Evolutionary conservation across 2,888 invertebrate genomes (phyloP), one percentile per base, ranked within the genome.

Genomic region (Dermolepida albohirtum): DNA sequence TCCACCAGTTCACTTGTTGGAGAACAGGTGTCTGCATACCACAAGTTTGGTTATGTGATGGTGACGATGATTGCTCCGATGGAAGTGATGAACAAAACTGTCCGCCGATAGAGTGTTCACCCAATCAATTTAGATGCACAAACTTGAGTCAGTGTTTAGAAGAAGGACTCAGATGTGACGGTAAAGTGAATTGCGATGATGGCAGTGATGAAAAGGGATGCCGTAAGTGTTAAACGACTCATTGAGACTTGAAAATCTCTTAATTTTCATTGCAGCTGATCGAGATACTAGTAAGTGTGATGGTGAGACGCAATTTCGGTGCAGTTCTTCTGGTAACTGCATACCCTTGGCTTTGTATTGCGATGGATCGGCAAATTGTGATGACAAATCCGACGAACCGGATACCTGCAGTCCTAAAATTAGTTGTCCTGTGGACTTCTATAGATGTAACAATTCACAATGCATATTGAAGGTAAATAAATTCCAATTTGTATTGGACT

Each of bases 1-100:
- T 95, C 80, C 96, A 94, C 83, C 92, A 91, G 83, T 97, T 96
- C 83, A 96, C 96, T 0, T 98, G 98, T 81, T 95, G 95, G 0
- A 87, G 95, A 72, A 96, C 96, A 0, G 97, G 97, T 0, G 95
- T 97, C 81, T 99, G 99, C 82, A 97, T 99, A 75, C 96, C 97
- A 0, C 72, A 76, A 70, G 91, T 93, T 66, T 96, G 96, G 92
- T 93, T 95, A 50, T 98, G 98, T 83, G 98, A 98, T 80, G 95
- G 95, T 1, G 95, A 95, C 79, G 94, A 95, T 79, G 91, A 91
- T 82, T 92, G 91, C 81, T 91, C 93, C 83, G 93, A 94, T 83
- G 94, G 95, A 80, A 93, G 94, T 80, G 96, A 96, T 81, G 95
- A 95, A 82, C 91, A 93, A 75, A 93, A 95, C 80, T 98, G 98